Evolutionary conservation across 2,113 vertebrate species (phyloP).

Genomic region (Pycnonotus jocosus): DNA sequence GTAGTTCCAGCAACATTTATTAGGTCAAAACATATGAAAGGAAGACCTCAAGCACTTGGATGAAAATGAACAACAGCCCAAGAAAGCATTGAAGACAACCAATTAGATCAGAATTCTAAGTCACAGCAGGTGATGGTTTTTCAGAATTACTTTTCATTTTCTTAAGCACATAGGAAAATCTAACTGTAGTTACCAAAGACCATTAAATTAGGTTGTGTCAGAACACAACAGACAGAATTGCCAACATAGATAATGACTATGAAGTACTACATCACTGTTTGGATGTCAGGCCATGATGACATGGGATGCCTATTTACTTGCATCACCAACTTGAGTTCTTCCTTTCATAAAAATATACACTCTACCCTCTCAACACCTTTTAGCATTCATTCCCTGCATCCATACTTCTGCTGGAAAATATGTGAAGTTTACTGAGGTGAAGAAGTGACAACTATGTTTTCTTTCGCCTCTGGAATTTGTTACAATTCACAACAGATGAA

Average conservation of each 20-base stretch:
- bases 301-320: not conserved
- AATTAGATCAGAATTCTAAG: not conserved
- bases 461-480: not conserved
- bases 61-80: not conserved
- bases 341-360: not conserved
- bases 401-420: not conserved
- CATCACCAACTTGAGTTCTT: not conserved
- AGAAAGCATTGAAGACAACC: not conserved
- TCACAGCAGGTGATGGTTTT: not conserved
- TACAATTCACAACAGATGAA: not conserved
- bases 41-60: not conserved
- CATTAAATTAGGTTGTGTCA: not conserved
- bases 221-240: not conserved
- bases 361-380: not conserved
- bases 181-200: not conserved
- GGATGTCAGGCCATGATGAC: not conserved
- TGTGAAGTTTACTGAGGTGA: not conserved
- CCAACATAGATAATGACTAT: not conserved
- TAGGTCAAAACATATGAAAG: not conserved
- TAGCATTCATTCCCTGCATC: not conserved
- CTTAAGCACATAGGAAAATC: not conserved
- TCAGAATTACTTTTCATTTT: not conserved
- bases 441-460: not conserved
- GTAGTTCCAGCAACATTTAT: not conserved
- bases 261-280: not conserved